These are phyloP conservation scores for Cerceris rybyensis DNA, from an alignment of 2,888 invertebrate species.

Conservation along the genomic window DNA sequence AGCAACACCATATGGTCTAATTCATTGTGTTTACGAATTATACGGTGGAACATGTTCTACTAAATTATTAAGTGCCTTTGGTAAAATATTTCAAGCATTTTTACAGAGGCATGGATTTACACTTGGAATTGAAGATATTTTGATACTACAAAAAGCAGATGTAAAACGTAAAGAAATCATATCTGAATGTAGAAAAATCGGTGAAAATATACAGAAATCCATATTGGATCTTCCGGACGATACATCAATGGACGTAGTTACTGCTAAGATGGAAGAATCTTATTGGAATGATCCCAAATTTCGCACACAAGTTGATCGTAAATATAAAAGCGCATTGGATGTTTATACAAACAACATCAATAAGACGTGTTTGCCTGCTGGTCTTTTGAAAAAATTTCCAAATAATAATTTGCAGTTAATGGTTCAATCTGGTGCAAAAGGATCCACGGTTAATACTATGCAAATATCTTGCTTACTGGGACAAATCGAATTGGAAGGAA, in stretches of 20 bases:
- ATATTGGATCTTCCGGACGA: constrained; percentile 88
- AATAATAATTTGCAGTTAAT: constrained; percentile 98
- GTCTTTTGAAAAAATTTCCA: constrained; percentile 94
- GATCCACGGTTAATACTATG: constrained; percentile 98
- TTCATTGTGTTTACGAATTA: constrained; percentile 97
- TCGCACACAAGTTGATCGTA: constrained; percentile 90
- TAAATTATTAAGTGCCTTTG: constrained; percentile 92
- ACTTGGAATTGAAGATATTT: constrained; percentile 96
- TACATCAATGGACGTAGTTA: constrained; percentile 84
- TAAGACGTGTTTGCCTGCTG: constrained; percentile 91
- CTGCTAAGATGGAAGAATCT: constrained; percentile 87
- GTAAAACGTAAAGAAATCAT: constrained; percentile 88
- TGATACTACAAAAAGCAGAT: constrained; percentile 90
- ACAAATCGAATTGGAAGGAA: constrained; percentile 99
- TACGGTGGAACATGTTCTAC: constrained; percentile 95
- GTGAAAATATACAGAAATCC: constrained; percentile 82
- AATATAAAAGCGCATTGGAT: constrained; percentile 91
- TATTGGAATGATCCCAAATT: constrained; percentile 89
- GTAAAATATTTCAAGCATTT: constrained; percentile 95
- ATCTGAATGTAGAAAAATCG: constrained; percentile 83
- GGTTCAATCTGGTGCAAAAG: constrained; percentile 99
- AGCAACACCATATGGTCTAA: constrained; percentile 95
- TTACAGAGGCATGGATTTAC: constrained; percentile 97
- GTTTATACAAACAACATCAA: constrained; percentile 95
- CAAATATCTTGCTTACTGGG: constrained; percentile 99